A percentile compares a stretch with the other conserved stretches of the same genome.
These are phyloP conservation scores for Euplexia lucipara DNA, from an alignment of 2,888 invertebrate species.

Conservation along the genomic window DNA sequence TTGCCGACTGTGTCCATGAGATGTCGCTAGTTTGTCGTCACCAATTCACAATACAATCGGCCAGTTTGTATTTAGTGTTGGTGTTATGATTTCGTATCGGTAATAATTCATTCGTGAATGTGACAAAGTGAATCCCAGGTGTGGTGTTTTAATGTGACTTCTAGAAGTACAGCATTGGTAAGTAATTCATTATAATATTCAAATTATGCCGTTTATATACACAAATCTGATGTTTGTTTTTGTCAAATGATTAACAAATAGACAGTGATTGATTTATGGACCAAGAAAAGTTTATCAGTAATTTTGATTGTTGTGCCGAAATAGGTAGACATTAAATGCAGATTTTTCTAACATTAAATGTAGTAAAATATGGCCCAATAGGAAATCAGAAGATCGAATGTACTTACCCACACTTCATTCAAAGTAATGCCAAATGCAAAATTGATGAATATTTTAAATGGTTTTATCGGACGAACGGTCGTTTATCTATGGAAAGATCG, in stretches of 20 bases:
- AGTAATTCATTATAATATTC: conserved; percentile 23
- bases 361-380: conserved; percentile 16
- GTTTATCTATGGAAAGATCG: background rate
- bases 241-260: too few relatives aligned
- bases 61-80: conserved; percentile 32
- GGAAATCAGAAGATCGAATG: conserved; percentile 34
- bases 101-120: conserved; percentile 42
- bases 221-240: conserved; percentile 17
- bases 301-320: conserved; percentile 2
- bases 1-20: background rate
- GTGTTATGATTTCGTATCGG: conserved; percentile 46
- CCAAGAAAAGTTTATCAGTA: too few relatives aligned
- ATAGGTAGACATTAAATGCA: background rate
- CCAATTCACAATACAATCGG: conserved; percentile 38
- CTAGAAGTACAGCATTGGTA: conserved; percentile 15
- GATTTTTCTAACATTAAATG: conserved; percentile 5
- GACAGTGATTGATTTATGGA: too few relatives aligned
- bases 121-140: conserved; percentile 24
- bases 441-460: conserved; percentile 45
- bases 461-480: background rate
- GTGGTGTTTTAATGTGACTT: background rate
- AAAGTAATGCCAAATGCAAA: conserved; percentile 27
- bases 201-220: background rate
- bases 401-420: conserved; percentile 32
- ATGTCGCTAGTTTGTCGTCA: conserved; percentile 22